Evolutionary conservation across 2,797 vertebrate species (phyloP).

Genomic region (Sebastiscus tertius): DNA sequence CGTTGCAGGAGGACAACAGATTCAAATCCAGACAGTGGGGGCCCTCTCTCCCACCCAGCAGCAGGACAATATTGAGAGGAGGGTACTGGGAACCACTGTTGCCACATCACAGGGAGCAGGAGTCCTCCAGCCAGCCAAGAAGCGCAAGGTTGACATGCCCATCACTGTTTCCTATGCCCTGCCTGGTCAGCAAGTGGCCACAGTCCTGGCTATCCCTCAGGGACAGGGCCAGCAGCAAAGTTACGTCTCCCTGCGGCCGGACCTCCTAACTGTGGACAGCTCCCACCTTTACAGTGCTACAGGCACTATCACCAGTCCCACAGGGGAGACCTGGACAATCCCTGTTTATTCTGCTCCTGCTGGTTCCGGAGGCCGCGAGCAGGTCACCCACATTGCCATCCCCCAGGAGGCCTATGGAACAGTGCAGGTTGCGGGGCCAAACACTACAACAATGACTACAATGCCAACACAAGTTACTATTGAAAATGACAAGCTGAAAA

Average conservation of each 20-base stretch:
- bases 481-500: constrained; percentile 93
- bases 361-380: constrained; percentile 90
- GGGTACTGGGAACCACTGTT: constrained; percentile 85
- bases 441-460: constrained; percentile 87
- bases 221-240: constrained; percentile 98
- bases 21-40: constrained; percentile 95
- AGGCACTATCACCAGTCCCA: constrained; percentile 97
- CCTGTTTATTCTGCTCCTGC: constrained; percentile 93
- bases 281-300: constrained; percentile 97
- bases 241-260: constrained; percentile 94
- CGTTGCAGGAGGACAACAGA: constrained; percentile 91
- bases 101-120: constrained; percentile 77
- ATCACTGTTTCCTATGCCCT: constrained; percentile 96
- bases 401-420: constrained; percentile 95
- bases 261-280: constrained; percentile 97
- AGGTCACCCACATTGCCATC: constrained; percentile 96
- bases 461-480: constrained; percentile 87
- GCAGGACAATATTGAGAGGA: constrained; percentile 83
- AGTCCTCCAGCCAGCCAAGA: constrained; percentile 96
- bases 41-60: constrained; percentile 91
- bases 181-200: constrained; percentile 95
- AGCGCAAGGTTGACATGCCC: constrained; percentile 97
- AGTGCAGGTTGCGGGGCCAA: constrained; percentile 90
- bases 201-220: constrained; percentile 95
- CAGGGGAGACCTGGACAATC: constrained; percentile 98